Base-by-base conservation (phyloP, 2,797 vertebrate species). In the Clarias laeviceps region DNA sequence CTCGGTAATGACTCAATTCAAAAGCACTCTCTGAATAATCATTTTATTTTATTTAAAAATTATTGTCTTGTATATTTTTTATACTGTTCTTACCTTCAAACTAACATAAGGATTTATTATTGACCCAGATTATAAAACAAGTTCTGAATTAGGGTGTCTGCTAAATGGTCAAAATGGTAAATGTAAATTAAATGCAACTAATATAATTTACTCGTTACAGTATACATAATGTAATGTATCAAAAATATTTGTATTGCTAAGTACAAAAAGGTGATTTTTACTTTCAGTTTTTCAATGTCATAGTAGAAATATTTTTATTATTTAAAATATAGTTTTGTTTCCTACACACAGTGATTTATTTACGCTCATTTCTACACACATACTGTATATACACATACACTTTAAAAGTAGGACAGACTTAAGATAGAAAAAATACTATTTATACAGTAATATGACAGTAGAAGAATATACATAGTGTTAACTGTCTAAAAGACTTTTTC, bases 271-370 rank as follows among this genome's bases (percentile, higher is more conserved):
- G 24, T 56, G 27, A 17, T 20, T 27, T 76, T 22, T 32, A 74
- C 72, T 57, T 4, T 6, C 12, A 8, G 29, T 54, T 14, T 34
- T 79, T 79, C 29, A 40, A 22, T 4, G 9, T 57, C 9, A 7
- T 32, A 59, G 29, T 64, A 79, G 14, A 40, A 62, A 40, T 62
- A 40, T 40, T 62, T 78, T 64, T 79, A 40, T 79, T 79, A 79
- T 72, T 80, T 80, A 62, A 64, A 64, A 85, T 64, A 85, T 79
- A 79, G n/a, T 79, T 78, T 84, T 57, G 65, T 50, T 84, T 62
- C 66, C 64, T 34, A 81, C 77, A 72, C 54, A 77, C 57, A 61
- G 2, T 29, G 27, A 12, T 17, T 56, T 22, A 68, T 29, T 17
- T n/a, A 34, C 9, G 34, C 73, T 54, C 50, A 24, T 82, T 83